A percentile compares a stretch with the other conserved stretches of the same genome.
Conservation (phyloP, 2,113 vertebrate genomes). For the Heteronetta atricapilla region DNA sequence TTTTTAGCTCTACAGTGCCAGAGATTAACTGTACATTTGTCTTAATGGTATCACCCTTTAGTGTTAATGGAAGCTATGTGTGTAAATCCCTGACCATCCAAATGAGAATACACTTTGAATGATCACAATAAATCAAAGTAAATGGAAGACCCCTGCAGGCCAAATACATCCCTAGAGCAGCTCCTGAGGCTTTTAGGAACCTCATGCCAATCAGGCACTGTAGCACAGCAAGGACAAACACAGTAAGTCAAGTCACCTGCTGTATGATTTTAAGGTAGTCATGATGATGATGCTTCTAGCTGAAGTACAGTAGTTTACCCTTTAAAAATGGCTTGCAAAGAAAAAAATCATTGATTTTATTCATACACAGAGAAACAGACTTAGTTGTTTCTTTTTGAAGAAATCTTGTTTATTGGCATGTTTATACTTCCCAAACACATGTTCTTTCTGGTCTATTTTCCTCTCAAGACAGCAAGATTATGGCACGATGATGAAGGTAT, state of each 20-base stretch:
- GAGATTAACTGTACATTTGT: conserved; percentile 68
- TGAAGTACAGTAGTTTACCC: neutral
- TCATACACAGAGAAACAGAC: neutral
- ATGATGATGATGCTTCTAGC: neutral
- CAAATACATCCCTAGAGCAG: conserved; percentile 40
- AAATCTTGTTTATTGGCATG: neutral
- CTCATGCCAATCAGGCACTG: neutral
- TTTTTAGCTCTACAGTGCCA: conserved; percentile 51
- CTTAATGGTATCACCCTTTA: conserved; percentile 55
- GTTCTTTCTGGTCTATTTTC: neutral
- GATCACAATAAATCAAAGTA: conserved; percentile 65
- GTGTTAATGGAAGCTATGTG: conserved; percentile 66
- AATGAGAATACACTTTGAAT: conserved; percentile 53
- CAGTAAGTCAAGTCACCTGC: neutral
- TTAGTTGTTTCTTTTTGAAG: neutral
- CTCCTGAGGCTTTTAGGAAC: conserved; percentile 36
- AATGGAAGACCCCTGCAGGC: conserved; percentile 53
- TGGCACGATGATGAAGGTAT: neutral
- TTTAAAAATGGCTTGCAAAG: neutral
- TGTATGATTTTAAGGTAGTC: neutral
- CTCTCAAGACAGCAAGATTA: neutral
- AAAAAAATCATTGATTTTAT: neutral
- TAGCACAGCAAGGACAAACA: conserved; percentile 1
- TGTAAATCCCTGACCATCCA: conserved; percentile 64
- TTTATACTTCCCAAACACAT: neutral